Conservation (phyloP, 1,140 invertebrate species). For the Zaprionus taronus region DNA sequence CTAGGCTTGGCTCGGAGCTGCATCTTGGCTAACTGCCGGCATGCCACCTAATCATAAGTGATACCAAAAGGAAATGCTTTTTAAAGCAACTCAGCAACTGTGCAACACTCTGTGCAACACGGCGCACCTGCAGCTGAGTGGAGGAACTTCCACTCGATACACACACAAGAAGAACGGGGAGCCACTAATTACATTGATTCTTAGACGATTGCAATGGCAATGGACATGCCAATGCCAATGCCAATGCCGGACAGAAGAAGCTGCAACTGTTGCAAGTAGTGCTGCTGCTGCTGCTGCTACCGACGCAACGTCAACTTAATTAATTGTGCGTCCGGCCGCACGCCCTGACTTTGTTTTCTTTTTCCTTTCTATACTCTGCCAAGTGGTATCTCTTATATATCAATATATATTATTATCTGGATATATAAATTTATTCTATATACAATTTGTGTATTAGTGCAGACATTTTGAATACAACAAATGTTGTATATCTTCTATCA, state of each 20-base stretch:
- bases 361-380: background rate
- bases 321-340: conserved; percentile 80
- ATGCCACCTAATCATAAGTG: conserved; percentile 82
- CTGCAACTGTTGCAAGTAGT: background rate
- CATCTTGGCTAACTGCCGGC: conserved; percentile 69
- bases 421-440: too few relatives aligned
- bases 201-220: conserved; percentile 71
- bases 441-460: background rate
- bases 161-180: conserved; percentile 7
- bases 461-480: background rate
- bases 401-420: too few relatives aligned
- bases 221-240: conserved; percentile 38
- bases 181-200: conserved; percentile 80
- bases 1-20: conserved; percentile 11
- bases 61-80: conserved; percentile 80
- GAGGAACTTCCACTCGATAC: conserved; percentile 1
- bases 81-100: conserved; percentile 51
- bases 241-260: conserved; percentile 8
- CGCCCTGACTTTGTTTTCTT: conserved; percentile 45
- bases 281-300: conserved; percentile 37
- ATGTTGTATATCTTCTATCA: too few relatives aligned
- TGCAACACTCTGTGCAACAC: conserved; percentile 8
- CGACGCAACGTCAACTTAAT: conserved; percentile 81
- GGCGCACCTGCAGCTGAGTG: conserved; percentile 35
- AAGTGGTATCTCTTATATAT: too few relatives aligned